Conservation (phyloP, 2,888 invertebrate species). For the Drosophila prolongata region DNA sequence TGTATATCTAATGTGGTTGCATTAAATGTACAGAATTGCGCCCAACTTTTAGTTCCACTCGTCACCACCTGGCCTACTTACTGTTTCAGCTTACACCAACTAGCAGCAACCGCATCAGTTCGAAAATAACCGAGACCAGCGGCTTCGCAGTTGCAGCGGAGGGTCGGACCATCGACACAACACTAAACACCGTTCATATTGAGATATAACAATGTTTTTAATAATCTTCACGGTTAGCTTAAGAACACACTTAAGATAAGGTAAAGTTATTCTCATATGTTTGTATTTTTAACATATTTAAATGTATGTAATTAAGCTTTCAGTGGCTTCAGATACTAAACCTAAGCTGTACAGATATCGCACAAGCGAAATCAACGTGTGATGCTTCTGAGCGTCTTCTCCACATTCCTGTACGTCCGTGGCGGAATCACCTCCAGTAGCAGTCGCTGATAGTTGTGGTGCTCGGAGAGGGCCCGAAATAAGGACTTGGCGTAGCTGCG, state of each 20-base stretch:
- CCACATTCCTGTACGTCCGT: constrained; percentile 91
- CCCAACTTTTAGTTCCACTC: neutral
- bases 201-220: constrained; percentile 31
- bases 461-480: constrained; percentile 89
- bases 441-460: constrained; percentile 90
- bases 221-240: constrained; percentile 31
- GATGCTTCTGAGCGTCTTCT: constrained; percentile 88
- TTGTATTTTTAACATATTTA: neutral
- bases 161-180: too few relatives aligned
- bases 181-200: neutral
- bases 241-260: constrained; percentile 7
- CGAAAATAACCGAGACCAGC: too few relatives aligned
- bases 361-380: constrained; percentile 34
- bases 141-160: too few relatives aligned
- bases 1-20: too few relatives aligned
- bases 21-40: neutral
- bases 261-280: too few relatives aligned
- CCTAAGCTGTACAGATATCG: constrained; percentile 17
- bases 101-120: too few relatives aligned
- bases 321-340: neutral
- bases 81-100: too few relatives aligned
- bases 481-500: constrained; percentile 92
- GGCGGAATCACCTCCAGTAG: constrained; percentile 92
- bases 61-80: neutral
- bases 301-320: constrained; percentile 9